phyloP scores from a whole-genome alignment of 1,140 invertebrate genomes.

The Drosophila baimaii region DNA sequence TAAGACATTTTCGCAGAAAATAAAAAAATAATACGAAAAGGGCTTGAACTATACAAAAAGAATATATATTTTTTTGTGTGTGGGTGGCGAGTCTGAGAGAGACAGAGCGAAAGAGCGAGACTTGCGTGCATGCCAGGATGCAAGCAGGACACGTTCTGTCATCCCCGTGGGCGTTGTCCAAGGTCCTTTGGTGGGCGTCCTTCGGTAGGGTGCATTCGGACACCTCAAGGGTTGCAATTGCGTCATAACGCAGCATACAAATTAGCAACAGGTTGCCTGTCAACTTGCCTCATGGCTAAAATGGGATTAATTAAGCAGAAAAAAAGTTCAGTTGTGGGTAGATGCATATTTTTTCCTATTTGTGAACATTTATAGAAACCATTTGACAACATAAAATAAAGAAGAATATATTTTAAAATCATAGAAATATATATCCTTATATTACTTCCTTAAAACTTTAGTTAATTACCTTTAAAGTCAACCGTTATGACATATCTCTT shows the following conservation, averaged over 20 bases:
- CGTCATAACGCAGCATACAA: not conserved
- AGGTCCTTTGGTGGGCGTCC: slow-evolving; percentile 2
- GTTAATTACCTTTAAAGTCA: too few relatives aligned
- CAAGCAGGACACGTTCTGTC: not conserved
- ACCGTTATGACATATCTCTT: too few relatives aligned
- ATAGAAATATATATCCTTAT: too few relatives aligned
- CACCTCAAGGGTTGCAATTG: not conserved
- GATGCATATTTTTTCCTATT: not conserved
- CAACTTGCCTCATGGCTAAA: not conserved
- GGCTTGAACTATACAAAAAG: too few relatives aligned
- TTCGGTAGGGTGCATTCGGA: not conserved
- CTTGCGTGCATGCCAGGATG: not conserved
- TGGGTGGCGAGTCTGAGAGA: not conserved
- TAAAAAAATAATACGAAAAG: slow-evolving; percentile 1
- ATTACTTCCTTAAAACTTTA: too few relatives aligned
- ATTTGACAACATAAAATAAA: not conserved
- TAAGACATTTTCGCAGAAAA: not conserved
- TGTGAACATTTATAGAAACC: not conserved
- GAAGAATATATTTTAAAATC: not conserved
- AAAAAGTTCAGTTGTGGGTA: not conserved
- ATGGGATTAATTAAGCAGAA: slow-evolving; percentile 1
- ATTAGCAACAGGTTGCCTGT: slow-evolving; percentile 1
- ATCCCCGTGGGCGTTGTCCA: not conserved
- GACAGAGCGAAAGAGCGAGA: not conserved
- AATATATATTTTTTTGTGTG: too few relatives aligned